Percentiles rank a stretch among this genome's conserved stretches.
Conservation (phyloP, 2,888 invertebrate genomes). For the Sialis lutaria region DNA sequence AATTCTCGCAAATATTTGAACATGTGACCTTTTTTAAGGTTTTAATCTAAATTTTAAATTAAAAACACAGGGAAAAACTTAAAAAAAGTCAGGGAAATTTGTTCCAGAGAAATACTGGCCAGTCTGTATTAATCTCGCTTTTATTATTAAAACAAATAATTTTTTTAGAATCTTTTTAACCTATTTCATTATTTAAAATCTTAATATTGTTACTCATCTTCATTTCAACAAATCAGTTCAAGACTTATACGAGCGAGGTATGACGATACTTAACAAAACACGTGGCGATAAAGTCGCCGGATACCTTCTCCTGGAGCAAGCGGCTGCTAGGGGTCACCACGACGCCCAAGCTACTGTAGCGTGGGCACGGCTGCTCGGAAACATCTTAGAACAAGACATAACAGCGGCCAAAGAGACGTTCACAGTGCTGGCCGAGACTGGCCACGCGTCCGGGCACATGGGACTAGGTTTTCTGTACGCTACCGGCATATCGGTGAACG, state of each 20-base stretch:
- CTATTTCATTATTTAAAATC: slow-evolving; percentile 12
- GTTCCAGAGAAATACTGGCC: too few relatives aligned
- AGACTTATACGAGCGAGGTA: slow-evolving; percentile 53
- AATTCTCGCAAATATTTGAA: too few relatives aligned
- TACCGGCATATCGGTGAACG: slow-evolving; percentile 69
- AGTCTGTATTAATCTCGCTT: too few relatives aligned
- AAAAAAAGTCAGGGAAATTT: too few relatives aligned
- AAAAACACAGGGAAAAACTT: too few relatives aligned
- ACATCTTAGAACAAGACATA: slow-evolving; percentile 57
- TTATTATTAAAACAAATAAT: too few relatives aligned
- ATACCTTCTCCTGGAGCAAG: slow-evolving; percentile 56
- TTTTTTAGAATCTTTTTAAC: too few relatives aligned
- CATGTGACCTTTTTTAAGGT: too few relatives aligned
- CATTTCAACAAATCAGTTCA: too few relatives aligned
- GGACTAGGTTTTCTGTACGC: slow-evolving; percentile 78
- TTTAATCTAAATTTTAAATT: too few relatives aligned
- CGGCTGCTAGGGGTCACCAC: slow-evolving; percentile 64
- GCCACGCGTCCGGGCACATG: slow-evolving; percentile 80
- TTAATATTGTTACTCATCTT: too few relatives aligned
- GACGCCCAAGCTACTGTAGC: slow-evolving; percentile 73
- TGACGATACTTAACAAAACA: slow-evolving; percentile 51
- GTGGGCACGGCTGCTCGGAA: slow-evolving; percentile 78
- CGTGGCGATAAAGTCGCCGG: slow-evolving; percentile 53
- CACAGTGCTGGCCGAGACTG: slow-evolving; percentile 51
- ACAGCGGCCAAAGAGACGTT: slow-evolving; percentile 60